Evolutionary conservation across 1,140 invertebrate species (phyloP), one percentile per base, ranked within the genome.

Genomic region (Drosophila melanica): DNA sequence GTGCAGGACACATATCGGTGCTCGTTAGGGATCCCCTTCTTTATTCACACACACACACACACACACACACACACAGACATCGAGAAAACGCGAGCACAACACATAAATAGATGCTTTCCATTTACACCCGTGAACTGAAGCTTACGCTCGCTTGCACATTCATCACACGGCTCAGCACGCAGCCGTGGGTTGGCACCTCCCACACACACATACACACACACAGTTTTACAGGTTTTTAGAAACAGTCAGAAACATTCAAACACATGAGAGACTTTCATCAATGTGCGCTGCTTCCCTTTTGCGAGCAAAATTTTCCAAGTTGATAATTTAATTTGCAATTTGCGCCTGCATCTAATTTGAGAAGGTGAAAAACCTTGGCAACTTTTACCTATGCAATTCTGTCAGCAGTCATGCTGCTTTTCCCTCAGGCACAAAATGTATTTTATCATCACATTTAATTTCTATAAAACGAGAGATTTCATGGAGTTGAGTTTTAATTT

Each of bases 271-370:
- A 65, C 77, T 44, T 71, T 68, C 74, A 85, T 87, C 78, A 80
- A 85, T 78, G 68, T 59, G 33, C 67, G 20, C n/a, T 23, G 42
- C 33, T 68, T 59, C 42, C 59, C 44, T 50, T 69, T 76, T 67
- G 66, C 59, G 45, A 71, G 63, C 41, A 16, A 81, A 85, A 87
- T 81, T 87, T 75, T 63, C 71, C 72, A 75, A 87, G 67, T 82
- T 86, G 82, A 86, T 86, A 86, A 86, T 86, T 86, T 86, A 87
- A 86, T 86, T 86, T 86, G 75, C 78, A 73, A 75, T 81, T 86
- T 71, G 64, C 69, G 67, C 55, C 54, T 55, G 78, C 75, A 64
- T 87, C 81, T 86, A 87, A 86, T 86, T 86, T 81, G 47, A 79
- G 71, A 14, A 58, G 55, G 55, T 58, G 20, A 14, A 45, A 54